These are phyloP conservation scores for Psilopsiagon aymara DNA, from an alignment of 2,113 vertebrate genomes.

Conservation along the genomic window DNA sequence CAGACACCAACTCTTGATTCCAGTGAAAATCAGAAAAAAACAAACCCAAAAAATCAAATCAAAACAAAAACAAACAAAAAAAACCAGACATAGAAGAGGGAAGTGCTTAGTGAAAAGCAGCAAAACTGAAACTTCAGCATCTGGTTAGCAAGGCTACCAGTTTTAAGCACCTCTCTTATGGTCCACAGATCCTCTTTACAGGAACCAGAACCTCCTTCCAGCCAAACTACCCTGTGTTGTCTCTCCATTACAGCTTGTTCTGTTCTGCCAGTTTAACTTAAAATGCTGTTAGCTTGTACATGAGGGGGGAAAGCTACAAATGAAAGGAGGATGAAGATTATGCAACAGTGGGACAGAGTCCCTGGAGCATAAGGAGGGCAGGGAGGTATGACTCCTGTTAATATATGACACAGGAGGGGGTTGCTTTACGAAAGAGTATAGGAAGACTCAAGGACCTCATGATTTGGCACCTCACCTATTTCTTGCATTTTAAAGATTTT, in stretches of 20 bases:
- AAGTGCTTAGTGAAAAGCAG: background rate
- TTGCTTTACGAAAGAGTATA: background rate
- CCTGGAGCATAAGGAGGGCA: background rate
- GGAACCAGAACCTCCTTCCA: background rate
- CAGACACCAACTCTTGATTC: background rate
- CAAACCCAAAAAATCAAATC: background rate
- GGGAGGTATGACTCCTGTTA: background rate
- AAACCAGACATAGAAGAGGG: background rate
- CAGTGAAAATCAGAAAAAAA: background rate
- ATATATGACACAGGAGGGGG: background rate
- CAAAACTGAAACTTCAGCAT: background rate
- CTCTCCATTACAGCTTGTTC: background rate
- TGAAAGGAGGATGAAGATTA: background rate
- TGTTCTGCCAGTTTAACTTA: background rate
- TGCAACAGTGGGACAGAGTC: background rate
- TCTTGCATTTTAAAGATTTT: background rate
- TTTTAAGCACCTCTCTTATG: background rate
- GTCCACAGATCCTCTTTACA: background rate
- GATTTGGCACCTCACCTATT: background rate
- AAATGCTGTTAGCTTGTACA: background rate
- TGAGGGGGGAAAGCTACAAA: background rate
- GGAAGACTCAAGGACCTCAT: background rate
- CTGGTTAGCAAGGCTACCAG: background rate
- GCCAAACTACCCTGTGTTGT: background rate
- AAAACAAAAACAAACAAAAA: fast-evolving